Conservation (phyloP, 1,140 invertebrate species). For the Andrena cerasifolii region DNA sequence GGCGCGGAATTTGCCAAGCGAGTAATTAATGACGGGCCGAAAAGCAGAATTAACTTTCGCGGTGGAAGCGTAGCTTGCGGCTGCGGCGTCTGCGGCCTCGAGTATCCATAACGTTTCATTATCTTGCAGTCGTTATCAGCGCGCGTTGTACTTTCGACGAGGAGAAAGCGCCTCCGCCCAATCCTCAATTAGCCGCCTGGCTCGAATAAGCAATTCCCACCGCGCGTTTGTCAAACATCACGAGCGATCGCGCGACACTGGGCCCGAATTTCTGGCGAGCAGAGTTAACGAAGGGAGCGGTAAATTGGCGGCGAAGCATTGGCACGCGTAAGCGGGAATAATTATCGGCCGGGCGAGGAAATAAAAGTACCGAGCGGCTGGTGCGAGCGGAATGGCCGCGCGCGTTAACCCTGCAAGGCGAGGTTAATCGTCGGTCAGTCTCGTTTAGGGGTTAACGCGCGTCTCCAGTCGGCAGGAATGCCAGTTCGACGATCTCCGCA, state of each 20-base stretch:
- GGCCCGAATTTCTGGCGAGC: conserved; percentile 22
- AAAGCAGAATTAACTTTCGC: neutral
- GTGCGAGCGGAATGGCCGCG: no score
- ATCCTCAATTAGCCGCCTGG: neutral
- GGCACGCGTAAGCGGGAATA: neutral
- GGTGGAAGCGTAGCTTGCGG: neutral
- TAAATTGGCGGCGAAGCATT: neutral
- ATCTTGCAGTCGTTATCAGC: conserved; percentile 25
- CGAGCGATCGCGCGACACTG: neutral
- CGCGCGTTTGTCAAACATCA: conserved; percentile 1
- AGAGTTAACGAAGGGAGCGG: conserved; percentile 17
- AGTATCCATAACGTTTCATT: neutral
- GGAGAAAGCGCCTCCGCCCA: neutral
- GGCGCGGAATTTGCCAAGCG: no score
- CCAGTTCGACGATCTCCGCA: no score
- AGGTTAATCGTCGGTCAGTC: no score
- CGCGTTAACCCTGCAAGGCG: no score
- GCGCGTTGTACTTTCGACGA: conserved; percentile 8
- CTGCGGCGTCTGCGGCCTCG: neutral
- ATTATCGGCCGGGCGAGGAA: no score
- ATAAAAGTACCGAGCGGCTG: no score
- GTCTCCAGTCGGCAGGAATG: no score
- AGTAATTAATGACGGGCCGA: conserved; percentile 13
- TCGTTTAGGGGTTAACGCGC: no score
- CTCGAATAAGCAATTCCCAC: neutral